Conservation (phyloP, 1,140 invertebrate species). For the Anastrepha ludens region DNA sequence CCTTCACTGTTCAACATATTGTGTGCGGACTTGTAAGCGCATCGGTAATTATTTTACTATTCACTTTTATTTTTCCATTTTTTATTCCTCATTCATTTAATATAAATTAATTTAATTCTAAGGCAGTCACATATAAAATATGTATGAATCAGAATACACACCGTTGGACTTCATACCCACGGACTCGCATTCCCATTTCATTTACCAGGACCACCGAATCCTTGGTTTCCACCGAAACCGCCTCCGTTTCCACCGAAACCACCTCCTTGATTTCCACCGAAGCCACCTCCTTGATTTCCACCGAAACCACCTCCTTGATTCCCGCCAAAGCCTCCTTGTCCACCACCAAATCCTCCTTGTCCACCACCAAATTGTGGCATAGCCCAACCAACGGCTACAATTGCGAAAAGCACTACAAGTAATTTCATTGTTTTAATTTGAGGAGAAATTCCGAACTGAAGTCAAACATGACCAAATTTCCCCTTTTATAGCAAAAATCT, state of each 20-base stretch:
- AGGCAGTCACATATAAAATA: background rate
- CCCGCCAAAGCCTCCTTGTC: conserved; percentile 53
- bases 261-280: conserved; percentile 1
- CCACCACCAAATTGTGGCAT: conserved; percentile 57
- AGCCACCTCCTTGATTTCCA: conserved; percentile 35
- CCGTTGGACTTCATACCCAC: background rate
- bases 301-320: conserved; percentile 53
- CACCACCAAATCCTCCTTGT: background rate
- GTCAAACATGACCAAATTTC: background rate
- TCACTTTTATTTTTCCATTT: background rate
- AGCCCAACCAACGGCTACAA: conserved; percentile 60
- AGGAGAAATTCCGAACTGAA: background rate
- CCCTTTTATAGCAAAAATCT: conserved; percentile 43
- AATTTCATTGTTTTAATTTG: conserved; percentile 60
- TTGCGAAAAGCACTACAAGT: conserved; percentile 60
- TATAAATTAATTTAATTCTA: background rate
- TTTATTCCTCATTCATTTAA: background rate
- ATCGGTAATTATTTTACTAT: background rate
- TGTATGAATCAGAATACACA: background rate
- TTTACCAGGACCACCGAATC: background rate
- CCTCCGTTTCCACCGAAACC: background rate
- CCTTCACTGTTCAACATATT: no score
- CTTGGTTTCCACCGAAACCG: background rate
- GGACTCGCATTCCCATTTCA: background rate
- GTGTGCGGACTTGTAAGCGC: no score